Base-by-base conservation (phyloP, 1,140 invertebrate genomes). In the Phymorhynchus buccinoides region DNA sequence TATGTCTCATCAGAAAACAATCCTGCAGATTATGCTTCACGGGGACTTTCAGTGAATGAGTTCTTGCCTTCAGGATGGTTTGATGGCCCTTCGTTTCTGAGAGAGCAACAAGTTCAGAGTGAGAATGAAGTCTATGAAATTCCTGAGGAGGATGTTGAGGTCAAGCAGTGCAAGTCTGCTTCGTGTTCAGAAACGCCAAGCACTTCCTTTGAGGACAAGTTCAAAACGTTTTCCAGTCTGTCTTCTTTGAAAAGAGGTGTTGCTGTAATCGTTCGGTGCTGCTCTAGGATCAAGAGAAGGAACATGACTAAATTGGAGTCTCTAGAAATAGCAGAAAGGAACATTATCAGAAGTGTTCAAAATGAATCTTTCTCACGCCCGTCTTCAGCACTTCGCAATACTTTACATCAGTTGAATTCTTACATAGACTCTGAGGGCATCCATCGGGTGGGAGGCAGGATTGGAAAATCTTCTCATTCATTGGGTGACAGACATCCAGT, bases 21-120 rank as follows among this genome's bases (percentile, higher is more conserved):
- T 80, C 87, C 89, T n/a, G n/a, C n/a, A n/a, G n/a, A n/a, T n/a
- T n/a, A n/a, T n/a, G n/a, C n/a, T n/a, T n/a, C n/a, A n/a, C 27
- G 89, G 35, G 88, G 88, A 7, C 68, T 88, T 12, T 18, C 18
- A 39, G 84, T 79, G 7, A 30, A 68, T 12, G 84, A 86, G 22
- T 52, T 87, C 22, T 30, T 35, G 7, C 80, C 32, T 1, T 86
- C 88, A 27, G 80, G 37, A 44, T 90, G 89, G 88, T 80, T 89
- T 37, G 83, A n/a, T 37, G 88, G 88, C 22, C 88, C 86, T 18
- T 18, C 62, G 30, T 88, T 90, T 78, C 75, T 89, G 4, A 80
- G 85, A 85, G 1, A 88, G 82, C n/a, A 9, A 6, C 22, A 73
- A 84, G 37, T 52, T 12, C 3, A 75, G n/a, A 30, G 35, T 4